Conservation (phyloP, 1,140 invertebrate species). For the Diorhabda carinulata region DNA sequence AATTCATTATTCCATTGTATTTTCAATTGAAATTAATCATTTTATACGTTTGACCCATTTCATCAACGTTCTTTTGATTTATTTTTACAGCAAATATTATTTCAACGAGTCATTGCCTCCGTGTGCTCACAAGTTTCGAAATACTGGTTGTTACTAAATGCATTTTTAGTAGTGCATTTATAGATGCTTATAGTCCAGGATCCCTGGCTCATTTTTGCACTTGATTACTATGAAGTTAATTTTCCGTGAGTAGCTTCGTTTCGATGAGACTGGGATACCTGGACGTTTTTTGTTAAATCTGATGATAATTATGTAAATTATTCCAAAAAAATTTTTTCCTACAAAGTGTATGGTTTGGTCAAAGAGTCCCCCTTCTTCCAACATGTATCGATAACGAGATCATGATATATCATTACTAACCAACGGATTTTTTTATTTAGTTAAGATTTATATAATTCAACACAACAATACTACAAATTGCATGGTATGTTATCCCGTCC, state of each 20-base stretch:
- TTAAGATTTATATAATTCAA: conserved; percentile 16
- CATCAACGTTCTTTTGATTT: neutral
- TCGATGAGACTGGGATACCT: too few relatives aligned
- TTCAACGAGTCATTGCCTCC: neutral
- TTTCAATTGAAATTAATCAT: neutral
- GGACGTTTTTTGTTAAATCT: conserved; percentile 1
- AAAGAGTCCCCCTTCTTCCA: neutral
- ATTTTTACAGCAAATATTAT: neutral
- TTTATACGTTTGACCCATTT: neutral
- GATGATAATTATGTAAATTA: conserved; percentile 6
- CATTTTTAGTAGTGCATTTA: too few relatives aligned
- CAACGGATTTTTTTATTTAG: conserved; percentile 6
- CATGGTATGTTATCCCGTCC: conserved; percentile 11
- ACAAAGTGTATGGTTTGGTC: conserved; percentile 12
- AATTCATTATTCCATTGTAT: neutral
- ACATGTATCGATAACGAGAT: neutral
- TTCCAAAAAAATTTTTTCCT: conserved; percentile 13
- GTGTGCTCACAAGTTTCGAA: neutral
- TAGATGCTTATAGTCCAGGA: too few relatives aligned
- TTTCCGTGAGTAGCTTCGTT: too few relatives aligned
- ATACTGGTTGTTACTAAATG: neutral
- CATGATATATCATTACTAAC: conserved; percentile 3
- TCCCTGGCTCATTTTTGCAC: too few relatives aligned
- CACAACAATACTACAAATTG: conserved; percentile 13
- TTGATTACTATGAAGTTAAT: too few relatives aligned